Base-by-base conservation (phyloP, 1,140 invertebrate species). In the Leptopilina clavipes region DNA sequence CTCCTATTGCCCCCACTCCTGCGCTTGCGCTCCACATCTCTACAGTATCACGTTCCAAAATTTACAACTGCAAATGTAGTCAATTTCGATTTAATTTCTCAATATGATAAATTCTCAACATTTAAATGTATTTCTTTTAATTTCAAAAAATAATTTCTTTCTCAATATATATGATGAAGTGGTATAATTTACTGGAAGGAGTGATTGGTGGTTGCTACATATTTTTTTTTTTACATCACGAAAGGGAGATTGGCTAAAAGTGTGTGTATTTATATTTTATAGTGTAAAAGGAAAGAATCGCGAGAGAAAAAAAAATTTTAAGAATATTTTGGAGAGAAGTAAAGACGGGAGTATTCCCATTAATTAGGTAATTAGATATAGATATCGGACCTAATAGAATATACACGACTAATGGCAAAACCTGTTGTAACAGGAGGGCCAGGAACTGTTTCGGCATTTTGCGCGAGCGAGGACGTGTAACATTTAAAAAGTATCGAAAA, bases 371-470 rank as follows among this genome's bases (percentile, higher is more conserved):
- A 75, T 78, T 76, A 40, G 48, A 75, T 81, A 75, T 81, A 76
- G 75, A 82, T 81, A 65, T 65, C 59, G 59, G 59, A 65, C 59
- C 59, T 65, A 65, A 22, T 65, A 25, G 54, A 76, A 78, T 40
- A 82, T 77, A 80, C 76, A 75, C 73, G 76, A 81, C 76, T 82
- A 76, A 77, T 78, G 85, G 76, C 82, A 78, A 85, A 82, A 78
- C 79, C 83, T 85, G 83, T 79, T 81, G 78, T 76, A 82, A 75
- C 74, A 84, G 79, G 59, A 77, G 78, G 59, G 81, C 82, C 81
- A 88, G 86, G 86, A 88, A 88, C 85, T 88, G 78, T 87, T n/a
- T 84, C 81, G 78, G 82, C 78, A 79, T 84, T 31, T 79, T 83
- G 71, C 76, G 81, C 84, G 83, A 84, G 86, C 79, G 84, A 86